Base-by-base conservation (phyloP, 2,113 vertebrate genomes). In the Datnioides undecimradiatus region DNA sequence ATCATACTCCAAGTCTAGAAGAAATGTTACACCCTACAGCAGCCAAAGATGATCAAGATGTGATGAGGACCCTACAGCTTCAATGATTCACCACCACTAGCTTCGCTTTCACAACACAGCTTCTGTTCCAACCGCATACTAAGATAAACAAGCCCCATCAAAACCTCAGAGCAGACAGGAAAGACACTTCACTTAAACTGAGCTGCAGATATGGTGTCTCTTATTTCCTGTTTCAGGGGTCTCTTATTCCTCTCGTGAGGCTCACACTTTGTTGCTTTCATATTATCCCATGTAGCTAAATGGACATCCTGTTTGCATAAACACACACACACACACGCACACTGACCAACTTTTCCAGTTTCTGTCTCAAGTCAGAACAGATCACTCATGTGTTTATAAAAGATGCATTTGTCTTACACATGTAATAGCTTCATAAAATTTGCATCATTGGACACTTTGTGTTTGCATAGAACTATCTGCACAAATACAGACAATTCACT, bases 131-230 rank as follows among this genome's bases (percentile, higher is more conserved):
- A 91, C 92, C 91, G 5, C 89, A 90, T 63, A 59, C 16, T 19
- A 40, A 80, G 79, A 90, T 59, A 84, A 85, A 79, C n/a, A 16
- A 63, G 75, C 46, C 63, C 70, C 27, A 74, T 14, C 33, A 25
- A 73, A 84, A 88, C 84, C 86, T 82, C 80, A 86, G 45, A 76
- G 79, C 74, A 38, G 43, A 86, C 86, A 92, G 85, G 83, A 90
- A 90, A 87, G 83, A 64, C 19, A 12, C 6, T 23, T 2, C 3
- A 49, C 13, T n/a, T n/a, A 8, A 23, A 17, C 33, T 52, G 2
- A 54, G 33, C n/a, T 38, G 55, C 59, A 71, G 17, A 58, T 45
- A 46, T 34, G 3, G 31, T 52, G 29, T 79, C 23, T 63, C n/a
- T 77, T 80, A 51, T 73, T 88, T 90, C 88, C 88, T 86, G 82